phyloP scores from a whole-genome alignment of 2,797 vertebrate genomes.

The Enteromius unitaeniatus region DNA sequence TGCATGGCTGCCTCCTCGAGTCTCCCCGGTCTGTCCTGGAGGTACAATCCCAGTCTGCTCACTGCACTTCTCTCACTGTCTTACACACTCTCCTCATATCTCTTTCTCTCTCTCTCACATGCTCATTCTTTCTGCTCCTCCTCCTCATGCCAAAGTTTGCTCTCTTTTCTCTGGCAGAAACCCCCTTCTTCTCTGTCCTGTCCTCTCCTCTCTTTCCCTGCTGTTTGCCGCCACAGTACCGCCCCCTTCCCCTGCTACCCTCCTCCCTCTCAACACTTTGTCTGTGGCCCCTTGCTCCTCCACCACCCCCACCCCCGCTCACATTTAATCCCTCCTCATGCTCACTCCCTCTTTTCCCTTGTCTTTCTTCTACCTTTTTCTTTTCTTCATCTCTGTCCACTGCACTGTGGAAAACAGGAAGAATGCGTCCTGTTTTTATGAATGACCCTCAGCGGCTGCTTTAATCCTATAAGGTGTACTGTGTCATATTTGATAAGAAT shows the following conservation, averaged over 20 bases:
- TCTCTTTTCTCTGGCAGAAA: conserved; percentile 51
- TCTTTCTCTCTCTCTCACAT: conserved; percentile 30
- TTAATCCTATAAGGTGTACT: background rate
- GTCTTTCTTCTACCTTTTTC: conserved; percentile 51
- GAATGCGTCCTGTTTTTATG: background rate
- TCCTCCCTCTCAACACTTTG: conserved; percentile 58
- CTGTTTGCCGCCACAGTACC: conserved; percentile 39
- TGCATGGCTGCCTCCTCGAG: conserved; percentile 77
- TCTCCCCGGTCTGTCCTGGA: conserved; percentile 61
- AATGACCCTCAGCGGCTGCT: conserved; percentile 9
- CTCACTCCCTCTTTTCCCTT: conserved; percentile 8
- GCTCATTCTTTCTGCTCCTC: conserved; percentile 35
- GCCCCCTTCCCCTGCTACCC: conserved; percentile 48
- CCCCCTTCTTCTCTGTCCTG: conserved; percentile 51
- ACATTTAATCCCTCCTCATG: conserved; percentile 53
- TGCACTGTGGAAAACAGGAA: conserved; percentile 45
- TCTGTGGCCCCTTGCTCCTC: conserved; percentile 45
- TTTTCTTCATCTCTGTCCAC: conserved; percentile 36
- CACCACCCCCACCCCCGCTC: conserved; percentile 43
- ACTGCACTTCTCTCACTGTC: conserved; percentile 11
- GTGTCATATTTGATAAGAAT: background rate
- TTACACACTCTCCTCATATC: background rate
- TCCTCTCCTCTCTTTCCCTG: conserved; percentile 56
- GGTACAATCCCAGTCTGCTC: conserved; percentile 55
- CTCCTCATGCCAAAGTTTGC: conserved; percentile 59